Evolutionary conservation across 2,888 invertebrate genomes (phyloP), one percentile per base, ranked within the genome.

Genomic region (Steinernema scapterisci): DNA sequence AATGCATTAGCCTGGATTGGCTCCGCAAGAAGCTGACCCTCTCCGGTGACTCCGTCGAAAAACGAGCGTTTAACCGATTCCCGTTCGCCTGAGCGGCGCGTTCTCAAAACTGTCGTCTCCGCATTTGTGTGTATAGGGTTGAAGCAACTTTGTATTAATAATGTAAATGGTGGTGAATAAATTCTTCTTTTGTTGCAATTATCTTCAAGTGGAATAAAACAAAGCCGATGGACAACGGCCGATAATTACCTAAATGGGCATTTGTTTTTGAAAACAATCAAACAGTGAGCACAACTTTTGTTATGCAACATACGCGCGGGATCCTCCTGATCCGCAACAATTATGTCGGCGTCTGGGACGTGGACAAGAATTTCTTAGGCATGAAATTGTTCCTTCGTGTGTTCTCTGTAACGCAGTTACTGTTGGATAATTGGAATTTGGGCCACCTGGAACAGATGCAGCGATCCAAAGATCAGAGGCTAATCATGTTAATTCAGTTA

Each of bases 141-240:
- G 19, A 48, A 48, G n/a, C n/a, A 48, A 63, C n/a, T 63, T 63
- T 63, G n/a, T 27, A 27, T 31, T 63, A 63, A 63, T 63, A 63
- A 63, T 63, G 27, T 27, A 63, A 27, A 27, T 38, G 31, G 63
- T 63, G 63, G 23, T 11, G 31, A 63, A 31, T 63, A 63, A 63
- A 63, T 63, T 27, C 31, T 63, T 16, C 19, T 63, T 63, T 63
- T 63, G 19, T 31, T 31, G 25, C 31, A 52, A 52, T n/a, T n/a
- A 21, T 23, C 5, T 52, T 21, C 21, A 21, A 19, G 11, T 16
- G 5, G 63, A 31, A 63, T 48, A 13, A 16, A 48, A 48, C 48
- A 19, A 63, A 27, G 52, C 19, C 11, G 19, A 23, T 21, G 6
- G 52, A 52, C 19, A 21, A 52, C 11, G 5, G 11, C 5, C 52